Conservation (phyloP, 2,797 vertebrate species). For the Tachyglossus aculeatus region DNA sequence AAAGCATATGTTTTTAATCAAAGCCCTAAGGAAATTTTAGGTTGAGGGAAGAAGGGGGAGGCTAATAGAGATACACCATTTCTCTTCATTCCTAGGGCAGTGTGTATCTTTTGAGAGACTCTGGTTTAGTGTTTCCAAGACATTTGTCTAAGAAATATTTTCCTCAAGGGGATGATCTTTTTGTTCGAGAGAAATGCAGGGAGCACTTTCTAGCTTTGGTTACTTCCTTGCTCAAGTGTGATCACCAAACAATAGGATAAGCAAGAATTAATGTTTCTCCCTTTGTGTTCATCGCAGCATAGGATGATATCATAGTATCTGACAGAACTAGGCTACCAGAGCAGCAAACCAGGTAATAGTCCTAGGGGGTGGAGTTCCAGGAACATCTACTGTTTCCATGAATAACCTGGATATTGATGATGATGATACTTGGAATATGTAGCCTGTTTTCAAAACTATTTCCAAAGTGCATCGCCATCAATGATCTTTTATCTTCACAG, state of each 20-base stretch:
- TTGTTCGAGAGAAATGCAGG: not conserved
- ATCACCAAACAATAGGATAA: slow-evolving; percentile 1
- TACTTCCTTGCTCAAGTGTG: not conserved
- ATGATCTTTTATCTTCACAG: too few relatives aligned
- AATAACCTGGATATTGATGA: too few relatives aligned
- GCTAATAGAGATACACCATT: not conserved
- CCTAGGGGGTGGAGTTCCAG: slow-evolving; percentile 61
- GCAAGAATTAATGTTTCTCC: not conserved
- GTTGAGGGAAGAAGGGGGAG: not conserved
- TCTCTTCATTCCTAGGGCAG: slow-evolving; percentile 6
- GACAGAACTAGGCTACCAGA: slow-evolving; percentile 56
- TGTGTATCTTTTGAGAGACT: not conserved
- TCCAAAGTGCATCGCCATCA: too few relatives aligned
- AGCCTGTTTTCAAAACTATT: too few relatives aligned
- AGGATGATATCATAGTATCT: slow-evolving; percentile 48
- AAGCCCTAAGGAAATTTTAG: not conserved
- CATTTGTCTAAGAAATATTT: not conserved
- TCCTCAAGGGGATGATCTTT: not conserved
- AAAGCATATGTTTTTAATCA: slow-evolving; percentile 55
- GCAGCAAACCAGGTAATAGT: slow-evolving; percentile 31
- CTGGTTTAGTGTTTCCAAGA: too few relatives aligned
- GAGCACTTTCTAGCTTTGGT: not conserved
- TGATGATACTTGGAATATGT: too few relatives aligned
- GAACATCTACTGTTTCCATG: slow-evolving; percentile 48
- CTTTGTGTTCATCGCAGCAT: slow-evolving; percentile 7